Conservation (phyloP, 2,797 vertebrate species). For the Tadarida brasiliensis region DNA sequence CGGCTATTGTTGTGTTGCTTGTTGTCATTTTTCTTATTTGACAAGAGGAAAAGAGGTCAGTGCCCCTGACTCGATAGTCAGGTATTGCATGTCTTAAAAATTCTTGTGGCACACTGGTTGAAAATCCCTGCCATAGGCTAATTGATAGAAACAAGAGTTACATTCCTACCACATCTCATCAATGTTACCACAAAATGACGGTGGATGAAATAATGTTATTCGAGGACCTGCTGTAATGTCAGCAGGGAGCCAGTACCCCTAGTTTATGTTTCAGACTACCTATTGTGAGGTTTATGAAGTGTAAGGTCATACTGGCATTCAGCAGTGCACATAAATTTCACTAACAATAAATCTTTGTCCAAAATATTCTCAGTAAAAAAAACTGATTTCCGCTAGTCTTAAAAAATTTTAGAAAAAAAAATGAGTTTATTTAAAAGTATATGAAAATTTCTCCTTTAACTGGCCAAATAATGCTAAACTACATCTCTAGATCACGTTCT, state of each 20-base stretch:
- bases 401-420: not conserved
- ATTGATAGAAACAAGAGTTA: not conserved
- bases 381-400: not conserved
- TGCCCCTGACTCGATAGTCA: not conserved
- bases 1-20: not conserved
- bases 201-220: not conserved
- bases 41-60: not conserved
- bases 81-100: not conserved
- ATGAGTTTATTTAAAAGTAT: constrained; percentile 26
- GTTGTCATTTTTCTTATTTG: not conserved
- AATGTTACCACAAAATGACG: not conserved
- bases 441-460: constrained; percentile 16
- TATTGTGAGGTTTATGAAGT: not conserved
- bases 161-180: not conserved
- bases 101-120: not conserved
- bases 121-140: not conserved
- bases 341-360: not conserved
- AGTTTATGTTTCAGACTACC: not conserved
- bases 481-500: not conserved
- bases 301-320: not conserved
- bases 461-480: not conserved
- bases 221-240: not conserved
- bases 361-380: constrained; percentile 47
- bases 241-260: not conserved
- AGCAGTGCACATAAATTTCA: not conserved